phyloP scores from a whole-genome alignment of 2,888 invertebrate species.

The Cheiracanthium punctorium region DNA sequence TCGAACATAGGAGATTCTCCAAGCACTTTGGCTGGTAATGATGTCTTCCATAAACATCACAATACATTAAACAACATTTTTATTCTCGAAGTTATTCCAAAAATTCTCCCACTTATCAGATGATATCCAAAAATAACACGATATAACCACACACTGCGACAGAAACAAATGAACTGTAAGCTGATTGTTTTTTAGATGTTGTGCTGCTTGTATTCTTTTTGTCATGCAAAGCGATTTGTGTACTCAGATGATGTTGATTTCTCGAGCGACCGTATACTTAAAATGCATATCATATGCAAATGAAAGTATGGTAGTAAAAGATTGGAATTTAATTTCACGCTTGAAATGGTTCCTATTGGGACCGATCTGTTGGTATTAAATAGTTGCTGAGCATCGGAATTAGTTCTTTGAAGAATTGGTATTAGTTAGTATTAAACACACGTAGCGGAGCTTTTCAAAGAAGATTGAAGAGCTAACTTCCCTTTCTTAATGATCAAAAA shows the following conservation, averaged over 20 bases:
- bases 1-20: no score
- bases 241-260: not conserved
- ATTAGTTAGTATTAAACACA: not conserved
- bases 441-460: not conserved
- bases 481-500: not conserved
- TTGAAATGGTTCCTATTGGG: not conserved
- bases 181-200: not conserved
- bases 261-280: not conserved
- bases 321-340: not conserved
- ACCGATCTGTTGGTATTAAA: not conserved
- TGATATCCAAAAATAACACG: not conserved
- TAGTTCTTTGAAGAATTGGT: not conserved
- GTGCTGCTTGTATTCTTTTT: not conserved
- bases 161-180: not conserved
- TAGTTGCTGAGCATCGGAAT: not conserved
- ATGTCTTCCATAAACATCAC: no score
- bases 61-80: no score
- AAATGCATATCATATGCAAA: constrained; percentile 2
- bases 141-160: not conserved
- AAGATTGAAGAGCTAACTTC: not conserved
- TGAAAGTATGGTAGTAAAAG: not conserved
- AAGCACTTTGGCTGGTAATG: no score
- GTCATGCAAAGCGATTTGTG: not conserved
- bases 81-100: not conserved
- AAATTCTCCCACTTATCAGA: not conserved